Evolutionary conservation across 1,140 invertebrate genomes (phyloP), one percentile per base, ranked within the genome.

Genomic region (Bathynomus jamesi): DNA sequence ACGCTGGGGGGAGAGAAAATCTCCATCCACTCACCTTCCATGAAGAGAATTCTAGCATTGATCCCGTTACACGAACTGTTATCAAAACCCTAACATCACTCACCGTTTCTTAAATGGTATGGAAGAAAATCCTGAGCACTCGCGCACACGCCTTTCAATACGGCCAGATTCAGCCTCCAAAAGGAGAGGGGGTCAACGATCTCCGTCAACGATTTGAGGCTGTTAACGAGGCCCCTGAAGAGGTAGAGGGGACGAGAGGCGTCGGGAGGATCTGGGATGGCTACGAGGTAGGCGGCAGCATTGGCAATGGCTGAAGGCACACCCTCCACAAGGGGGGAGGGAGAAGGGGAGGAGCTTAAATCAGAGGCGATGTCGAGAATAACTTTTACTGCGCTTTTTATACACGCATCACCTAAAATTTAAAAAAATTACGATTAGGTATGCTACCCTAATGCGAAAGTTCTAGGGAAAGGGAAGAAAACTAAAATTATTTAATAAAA

Each of bases 361-460:
- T 92, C 83, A n/a, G 85, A 86, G 69, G 90, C 90, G 78, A 95
- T 84, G 77, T 95, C 91, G 4, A 88, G 86, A 61, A 96, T 86
- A 24, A 93, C 81, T 63, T 87, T 88, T 10, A 97, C 86, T 0
- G 92, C 89, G 53, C 92, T 90, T 83, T 95, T 95, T 68, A 97
- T 91, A 80, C 94, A 96, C 2, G 92, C 92, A 86, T 98, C 95
- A 69, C 91, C 94, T 95, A 80, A 69, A 82, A 84, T 78, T 78
- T 79, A 71, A 46, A 67, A 32, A 32, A 64, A 70, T 21, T 28
- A 29, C 32, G 24, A 67, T 24, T n/a, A 63, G 10, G 40, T 11
- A 46, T 46, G 40, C 40, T 46, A 46, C 40, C 40, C 10, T 46
- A 46, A n/a, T n/a, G n/a, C n/a, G n/a, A n/a, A n/a, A n/a, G n/a